Evolutionary conservation across 2,797 vertebrate genomes (phyloP).

Genomic region (Chiroxiphia lanceolata): DNA sequence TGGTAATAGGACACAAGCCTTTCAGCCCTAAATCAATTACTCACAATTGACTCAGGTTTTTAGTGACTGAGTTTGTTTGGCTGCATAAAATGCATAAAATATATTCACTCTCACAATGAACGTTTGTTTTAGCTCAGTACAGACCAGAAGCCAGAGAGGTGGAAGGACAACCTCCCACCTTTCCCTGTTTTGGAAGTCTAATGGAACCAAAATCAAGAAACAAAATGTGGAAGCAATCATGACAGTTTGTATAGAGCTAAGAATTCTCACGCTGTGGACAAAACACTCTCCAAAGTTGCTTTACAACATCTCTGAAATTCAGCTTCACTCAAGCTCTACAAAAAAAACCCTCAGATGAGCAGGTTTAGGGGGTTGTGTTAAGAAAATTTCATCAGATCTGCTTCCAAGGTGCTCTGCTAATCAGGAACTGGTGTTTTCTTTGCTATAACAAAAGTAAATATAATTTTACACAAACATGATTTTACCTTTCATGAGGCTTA

Average conservation of each 20-base stretch:
- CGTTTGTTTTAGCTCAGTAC: background rate
- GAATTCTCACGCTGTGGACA: background rate
- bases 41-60: constrained; percentile 49
- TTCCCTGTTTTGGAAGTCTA: background rate
- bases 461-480: background rate
- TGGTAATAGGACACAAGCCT: constrained; percentile 28
- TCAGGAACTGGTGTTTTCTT: background rate
- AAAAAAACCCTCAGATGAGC: background rate
- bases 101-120: background rate
- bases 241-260: fast-evolving
- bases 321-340: background rate
- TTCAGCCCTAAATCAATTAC: constrained; percentile 47
- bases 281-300: background rate
- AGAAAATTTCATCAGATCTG: background rate
- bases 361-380: background rate
- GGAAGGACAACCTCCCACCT: background rate
- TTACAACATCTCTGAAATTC: background rate
- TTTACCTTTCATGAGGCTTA: background rate
- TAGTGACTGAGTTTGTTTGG: background rate
- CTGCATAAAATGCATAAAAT: background rate
- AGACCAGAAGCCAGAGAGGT: background rate
- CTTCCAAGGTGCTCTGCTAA: background rate
- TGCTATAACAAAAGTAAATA: background rate
- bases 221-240: background rate
- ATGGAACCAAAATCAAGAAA: background rate